Evolutionary conservation across 1,140 invertebrate genomes (phyloP).

Genomic region (Magallana gigas): DNA sequence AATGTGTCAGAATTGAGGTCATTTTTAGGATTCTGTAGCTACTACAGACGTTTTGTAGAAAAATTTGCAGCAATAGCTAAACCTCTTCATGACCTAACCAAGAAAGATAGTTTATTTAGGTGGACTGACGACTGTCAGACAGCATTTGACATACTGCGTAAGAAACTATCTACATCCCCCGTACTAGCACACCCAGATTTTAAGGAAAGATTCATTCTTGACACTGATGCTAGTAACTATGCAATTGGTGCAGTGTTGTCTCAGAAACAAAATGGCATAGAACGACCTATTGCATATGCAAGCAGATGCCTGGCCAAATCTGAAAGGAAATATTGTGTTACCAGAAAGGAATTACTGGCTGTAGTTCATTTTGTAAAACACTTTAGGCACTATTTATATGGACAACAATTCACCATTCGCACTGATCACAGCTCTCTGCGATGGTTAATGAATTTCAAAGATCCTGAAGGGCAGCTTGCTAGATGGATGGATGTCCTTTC

Average conservation of each 20-base stretch:
- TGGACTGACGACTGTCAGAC: background rate
- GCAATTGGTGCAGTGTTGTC: constrained; percentile 76
- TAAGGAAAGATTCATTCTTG: constrained; percentile 70
- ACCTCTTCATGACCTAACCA: background rate
- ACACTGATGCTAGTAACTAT: constrained; percentile 77
- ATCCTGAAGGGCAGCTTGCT: constrained; percentile 15
- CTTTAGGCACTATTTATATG: constrained; percentile 33
- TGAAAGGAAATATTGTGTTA: constrained; percentile 49
- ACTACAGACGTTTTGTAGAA: background rate
- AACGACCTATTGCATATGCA: constrained; percentile 13
- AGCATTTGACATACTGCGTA: constrained; percentile 56
- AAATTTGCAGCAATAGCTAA: background rate
- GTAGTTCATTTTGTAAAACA: constrained; percentile 47
- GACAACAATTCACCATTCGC: no score
- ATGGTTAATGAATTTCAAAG: constrained; percentile 32
- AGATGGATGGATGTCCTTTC: constrained; percentile 64
- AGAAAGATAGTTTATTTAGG: background rate
- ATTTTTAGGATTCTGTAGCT: constrained; percentile 30
- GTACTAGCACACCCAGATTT: constrained; percentile 68
- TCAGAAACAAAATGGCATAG: constrained; percentile 66
- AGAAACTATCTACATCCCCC: constrained; percentile 56
- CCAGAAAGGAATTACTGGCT: constrained; percentile 43
- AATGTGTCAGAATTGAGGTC: constrained; percentile 9
- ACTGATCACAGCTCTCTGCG: background rate
- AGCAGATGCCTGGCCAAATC: constrained; percentile 40